Conservation (phyloP, 2,797 vertebrate species). For the Pseudomugil tenellus region DNA sequence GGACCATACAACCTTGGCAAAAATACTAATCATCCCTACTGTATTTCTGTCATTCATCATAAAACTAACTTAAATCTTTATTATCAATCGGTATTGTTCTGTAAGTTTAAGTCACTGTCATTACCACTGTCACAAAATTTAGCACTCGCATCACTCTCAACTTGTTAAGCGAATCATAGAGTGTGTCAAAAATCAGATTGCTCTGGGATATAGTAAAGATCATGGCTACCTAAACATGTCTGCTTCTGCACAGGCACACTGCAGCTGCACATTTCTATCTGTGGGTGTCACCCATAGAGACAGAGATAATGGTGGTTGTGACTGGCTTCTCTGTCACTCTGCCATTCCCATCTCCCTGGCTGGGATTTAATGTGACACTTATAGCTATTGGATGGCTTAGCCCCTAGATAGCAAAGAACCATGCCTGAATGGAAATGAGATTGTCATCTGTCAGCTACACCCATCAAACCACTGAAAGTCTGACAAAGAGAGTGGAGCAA, state of each 20-base stretch:
- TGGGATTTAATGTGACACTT: constrained; percentile 81
- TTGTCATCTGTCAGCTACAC: constrained; percentile 79
- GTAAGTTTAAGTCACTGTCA: constrained; percentile 19
- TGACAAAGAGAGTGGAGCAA: constrained; percentile 66
- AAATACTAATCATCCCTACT: constrained; percentile 14
- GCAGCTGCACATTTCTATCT: constrained; percentile 69
- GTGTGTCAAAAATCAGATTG: constrained; percentile 59
- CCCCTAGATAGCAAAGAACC: constrained; percentile 69
- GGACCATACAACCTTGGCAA: constrained; percentile 15
- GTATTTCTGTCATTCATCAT: constrained; percentile 10
- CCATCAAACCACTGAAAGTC: constrained; percentile 71
- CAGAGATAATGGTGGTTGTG: constrained; percentile 70
- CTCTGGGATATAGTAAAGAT: constrained; percentile 67
- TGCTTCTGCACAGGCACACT: constrained; percentile 42
- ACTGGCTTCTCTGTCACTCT: constrained; percentile 74
- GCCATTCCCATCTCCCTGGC: constrained; percentile 67
- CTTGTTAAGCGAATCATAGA: constrained; percentile 54
- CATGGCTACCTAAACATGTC: constrained; percentile 68
- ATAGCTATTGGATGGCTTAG: constrained; percentile 78
- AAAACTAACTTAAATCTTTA: constrained; percentile 27
- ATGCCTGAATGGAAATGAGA: constrained; percentile 79
- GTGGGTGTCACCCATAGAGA: constrained; percentile 76
- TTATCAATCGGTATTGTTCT: constrained; percentile 36
- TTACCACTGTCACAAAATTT: constrained; percentile 31
- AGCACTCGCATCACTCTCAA: constrained; percentile 45